Evolutionary conservation across 2,797 vertebrate species (phyloP).

Genomic region (Poeciliopsis paucimaculata): DNA sequence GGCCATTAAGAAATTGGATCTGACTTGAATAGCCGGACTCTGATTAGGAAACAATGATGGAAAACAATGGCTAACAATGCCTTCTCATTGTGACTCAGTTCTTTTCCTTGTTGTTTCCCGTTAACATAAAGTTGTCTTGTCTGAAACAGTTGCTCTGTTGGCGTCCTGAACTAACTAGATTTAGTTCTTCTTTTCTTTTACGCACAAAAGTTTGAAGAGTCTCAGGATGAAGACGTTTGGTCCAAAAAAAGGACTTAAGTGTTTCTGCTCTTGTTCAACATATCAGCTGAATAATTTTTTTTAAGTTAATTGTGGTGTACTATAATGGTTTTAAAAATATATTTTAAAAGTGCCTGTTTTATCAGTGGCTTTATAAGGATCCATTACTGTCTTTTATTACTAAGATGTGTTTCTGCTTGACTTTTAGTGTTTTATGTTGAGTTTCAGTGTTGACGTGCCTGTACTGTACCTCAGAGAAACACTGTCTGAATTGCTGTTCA

Average conservation of each 20-base stretch:
- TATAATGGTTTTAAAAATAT: slow-evolving; percentile 2
- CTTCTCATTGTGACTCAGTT: slow-evolving; percentile 15
- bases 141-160: slow-evolving; percentile 16
- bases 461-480: slow-evolving; percentile 18
- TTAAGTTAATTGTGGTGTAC: slow-evolving; percentile 11
- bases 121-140: slow-evolving; percentile 35
- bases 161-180: slow-evolving; percentile 18
- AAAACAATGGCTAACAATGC: slow-evolving; percentile 8
- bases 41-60: slow-evolving; percentile 6
- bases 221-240: slow-evolving; percentile 6
- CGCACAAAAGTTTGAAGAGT: slow-evolving; percentile 39
- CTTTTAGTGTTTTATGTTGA: neutral
- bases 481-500: neutral
- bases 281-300: slow-evolving; percentile 10
- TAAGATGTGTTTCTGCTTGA: slow-evolving; percentile 17
- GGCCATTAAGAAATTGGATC: slow-evolving; percentile 27
- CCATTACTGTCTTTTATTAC: slow-evolving; percentile 19
- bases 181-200: slow-evolving; percentile 17
- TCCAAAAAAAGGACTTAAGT: neutral
- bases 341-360: slow-evolving; percentile 21
- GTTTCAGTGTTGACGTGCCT: slow-evolving; percentile 40
- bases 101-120: slow-evolving; percentile 19
- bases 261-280: slow-evolving; percentile 5
- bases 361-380: slow-evolving; percentile 23
- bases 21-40: slow-evolving; percentile 13